Evolutionary conservation across 2,113 vertebrate genomes (phyloP).

Genomic region (Calidris pygmaea): DNA sequence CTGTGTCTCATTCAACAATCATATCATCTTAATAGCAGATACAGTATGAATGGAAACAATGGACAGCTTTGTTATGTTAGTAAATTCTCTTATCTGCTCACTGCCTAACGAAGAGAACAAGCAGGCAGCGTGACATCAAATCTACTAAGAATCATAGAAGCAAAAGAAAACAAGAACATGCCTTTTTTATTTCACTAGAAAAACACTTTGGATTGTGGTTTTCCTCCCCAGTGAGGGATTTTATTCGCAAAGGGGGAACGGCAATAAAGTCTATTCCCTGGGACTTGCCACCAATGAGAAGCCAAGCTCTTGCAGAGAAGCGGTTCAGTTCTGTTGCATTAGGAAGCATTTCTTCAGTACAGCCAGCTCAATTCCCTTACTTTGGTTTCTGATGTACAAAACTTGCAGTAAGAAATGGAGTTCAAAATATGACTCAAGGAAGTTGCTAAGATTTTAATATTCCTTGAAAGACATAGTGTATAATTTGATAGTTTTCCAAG

Average conservation of each 20-base stretch:
- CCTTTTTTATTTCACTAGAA: neutral
- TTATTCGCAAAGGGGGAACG: neutral
- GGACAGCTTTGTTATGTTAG: constrained; percentile 21
- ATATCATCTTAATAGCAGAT: constrained; percentile 64
- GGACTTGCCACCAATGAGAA: neutral
- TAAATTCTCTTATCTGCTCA: neutral
- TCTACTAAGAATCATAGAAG: constrained; percentile 13
- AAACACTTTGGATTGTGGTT: neutral
- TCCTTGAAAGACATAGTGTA: neutral
- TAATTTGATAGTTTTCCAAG: neutral
- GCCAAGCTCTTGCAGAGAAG: neutral
- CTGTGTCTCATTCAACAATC: constrained; percentile 73
- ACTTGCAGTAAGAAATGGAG: neutral
- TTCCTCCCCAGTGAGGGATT: neutral
- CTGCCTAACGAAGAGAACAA: constrained; percentile 7
- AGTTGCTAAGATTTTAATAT: neutral
- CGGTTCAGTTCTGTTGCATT: neutral
- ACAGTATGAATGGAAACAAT: constrained; percentile 73
- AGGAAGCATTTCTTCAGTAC: neutral
- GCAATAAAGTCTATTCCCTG: neutral
- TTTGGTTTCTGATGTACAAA: neutral
- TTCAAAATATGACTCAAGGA: neutral
- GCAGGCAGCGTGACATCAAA: constrained; percentile 31
- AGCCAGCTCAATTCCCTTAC: neutral
- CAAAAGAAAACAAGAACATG: neutral